Percentiles rank a stretch among this genome's conserved stretches.
Conservation (phyloP, 2,888 invertebrate species). For the Ectemnius continuus region DNA sequence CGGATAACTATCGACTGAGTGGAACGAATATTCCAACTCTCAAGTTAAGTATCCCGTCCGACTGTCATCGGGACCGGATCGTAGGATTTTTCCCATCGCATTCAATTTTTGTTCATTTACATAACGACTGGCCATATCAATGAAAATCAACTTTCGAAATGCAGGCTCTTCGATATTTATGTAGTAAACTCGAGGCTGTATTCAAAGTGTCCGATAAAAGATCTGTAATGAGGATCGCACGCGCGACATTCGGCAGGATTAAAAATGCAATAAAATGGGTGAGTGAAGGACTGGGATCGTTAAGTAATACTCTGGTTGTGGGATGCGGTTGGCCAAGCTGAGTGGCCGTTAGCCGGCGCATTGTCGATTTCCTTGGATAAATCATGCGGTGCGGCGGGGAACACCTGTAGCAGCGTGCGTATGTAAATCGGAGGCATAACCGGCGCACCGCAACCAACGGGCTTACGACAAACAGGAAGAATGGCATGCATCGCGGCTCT, state of each 20-base stretch:
- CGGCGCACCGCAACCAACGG: constrained; percentile 6
- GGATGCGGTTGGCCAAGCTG: background rate
- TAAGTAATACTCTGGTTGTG: constrained; percentile 5
- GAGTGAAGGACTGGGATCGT: background rate
- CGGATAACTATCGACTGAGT: too few relatives aligned
- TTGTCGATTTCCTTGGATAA: constrained; percentile 14
- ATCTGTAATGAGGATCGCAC: background rate
- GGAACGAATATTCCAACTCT: too few relatives aligned
- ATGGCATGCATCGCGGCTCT: constrained; percentile 8
- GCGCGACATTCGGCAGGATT: constrained; percentile 8
- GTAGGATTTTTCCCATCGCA: too few relatives aligned
- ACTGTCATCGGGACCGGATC: too few relatives aligned
- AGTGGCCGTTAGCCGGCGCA: constrained; percentile 1
- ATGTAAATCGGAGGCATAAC: constrained; percentile 21
- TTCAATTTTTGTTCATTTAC: too few relatives aligned
- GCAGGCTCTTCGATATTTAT: constrained; percentile 39
- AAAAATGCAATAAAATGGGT: constrained; percentile 25
- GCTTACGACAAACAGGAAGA: constrained; percentile 30
- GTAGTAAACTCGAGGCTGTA: background rate
- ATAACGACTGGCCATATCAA: too few relatives aligned
- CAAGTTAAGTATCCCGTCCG: too few relatives aligned
- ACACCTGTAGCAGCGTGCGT: constrained; percentile 7
- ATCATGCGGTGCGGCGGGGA: constrained; percentile 2
- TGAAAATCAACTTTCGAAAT: constrained; percentile 29
- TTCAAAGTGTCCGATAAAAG: constrained; percentile 6